Percentiles rank a stretch among this genome's conserved stretches.
phyloP scores from a whole-genome alignment of 1,140 invertebrate species.

The Psix sp. region DNA sequence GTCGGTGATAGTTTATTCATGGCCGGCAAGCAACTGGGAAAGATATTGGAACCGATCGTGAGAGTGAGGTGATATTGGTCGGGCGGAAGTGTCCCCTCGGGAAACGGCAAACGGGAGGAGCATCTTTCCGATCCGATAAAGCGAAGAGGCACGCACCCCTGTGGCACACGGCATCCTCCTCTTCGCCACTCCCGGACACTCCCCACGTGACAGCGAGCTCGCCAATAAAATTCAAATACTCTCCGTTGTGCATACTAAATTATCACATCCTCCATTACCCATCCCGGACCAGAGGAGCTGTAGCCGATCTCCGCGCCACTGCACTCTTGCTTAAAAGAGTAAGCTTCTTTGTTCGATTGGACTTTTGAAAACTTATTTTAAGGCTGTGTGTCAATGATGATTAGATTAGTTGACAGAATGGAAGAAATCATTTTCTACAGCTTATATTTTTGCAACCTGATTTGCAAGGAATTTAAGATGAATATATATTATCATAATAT shows the following conservation, averaged over 20 bases:
- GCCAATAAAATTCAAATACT: conserved; percentile 79
- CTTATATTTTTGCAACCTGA: too few relatives aligned
- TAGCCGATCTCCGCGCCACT: conserved; percentile 20
- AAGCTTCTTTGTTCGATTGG: conserved; percentile 27
- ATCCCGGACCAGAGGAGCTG: conserved; percentile 48
- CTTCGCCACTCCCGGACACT: conserved; percentile 64
- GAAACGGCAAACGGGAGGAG: conserved; percentile 71
- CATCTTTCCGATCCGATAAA: conserved; percentile 73
- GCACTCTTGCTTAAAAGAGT: conserved; percentile 27
- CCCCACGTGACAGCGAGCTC: conserved; percentile 71
- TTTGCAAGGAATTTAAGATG: too few relatives aligned
- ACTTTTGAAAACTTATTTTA: conserved; percentile 15
- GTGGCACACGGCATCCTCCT: conserved; percentile 51
- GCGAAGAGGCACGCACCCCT: conserved; percentile 68
- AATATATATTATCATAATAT: too few relatives aligned
- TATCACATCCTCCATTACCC: conserved; percentile 77
- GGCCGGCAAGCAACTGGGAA: conserved; percentile 74
- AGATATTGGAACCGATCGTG: conserved; percentile 76
- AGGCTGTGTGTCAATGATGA: too few relatives aligned
- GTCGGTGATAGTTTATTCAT: conserved; percentile 78
- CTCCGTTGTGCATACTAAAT: conserved; percentile 77
- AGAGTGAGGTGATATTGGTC: conserved; percentile 74
- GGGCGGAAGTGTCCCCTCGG: conserved; percentile 77
- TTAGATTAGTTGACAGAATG: too few relatives aligned
- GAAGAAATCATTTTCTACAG: too few relatives aligned